Evolutionary conservation across 2,797 vertebrate genomes (phyloP).

Genomic region (Sebastiscus albofasciatus): DNA sequence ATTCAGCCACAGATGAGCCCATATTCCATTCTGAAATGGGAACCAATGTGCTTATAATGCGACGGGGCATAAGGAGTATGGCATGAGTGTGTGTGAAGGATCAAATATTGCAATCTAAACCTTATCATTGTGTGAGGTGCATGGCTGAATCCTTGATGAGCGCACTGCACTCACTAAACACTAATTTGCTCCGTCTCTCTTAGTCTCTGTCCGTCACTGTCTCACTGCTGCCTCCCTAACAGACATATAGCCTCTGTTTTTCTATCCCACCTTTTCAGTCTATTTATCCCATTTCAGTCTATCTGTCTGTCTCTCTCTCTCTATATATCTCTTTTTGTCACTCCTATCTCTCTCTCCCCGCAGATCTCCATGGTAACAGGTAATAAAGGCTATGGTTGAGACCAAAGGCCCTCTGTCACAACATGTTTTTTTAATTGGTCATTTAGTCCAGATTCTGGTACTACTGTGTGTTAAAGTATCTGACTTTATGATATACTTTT

Average conservation of each 20-base stretch:
- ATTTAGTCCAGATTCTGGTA: background rate
- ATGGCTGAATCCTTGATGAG: slow-evolving; percentile 58
- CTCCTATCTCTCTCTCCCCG: background rate
- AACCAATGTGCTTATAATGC: slow-evolving; percentile 48
- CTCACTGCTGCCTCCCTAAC: slow-evolving; percentile 1
- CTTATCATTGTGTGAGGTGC: slow-evolving; percentile 43
- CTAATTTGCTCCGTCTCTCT: slow-evolving; percentile 15
- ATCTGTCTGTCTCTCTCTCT: slow-evolving; percentile 6
- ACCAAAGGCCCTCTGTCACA: background rate
- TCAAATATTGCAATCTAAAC: slow-evolving; percentile 65
- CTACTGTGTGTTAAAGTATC: background rate
- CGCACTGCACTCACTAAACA: slow-evolving; percentile 31
- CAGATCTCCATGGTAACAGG: slow-evolving; percentile 64
- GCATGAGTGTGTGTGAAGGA: slow-evolving; percentile 44
- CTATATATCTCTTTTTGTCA: slow-evolving; percentile 14
- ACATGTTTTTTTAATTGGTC: background rate
- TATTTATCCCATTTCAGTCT: slow-evolving; percentile 20
- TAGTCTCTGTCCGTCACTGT: slow-evolving; percentile 11
- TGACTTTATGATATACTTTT: background rate
- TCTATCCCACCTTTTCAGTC: slow-evolving; percentile 7
- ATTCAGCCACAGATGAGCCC: slow-evolving; percentile 44
- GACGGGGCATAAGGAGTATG: slow-evolving; percentile 11
- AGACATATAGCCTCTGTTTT: slow-evolving; percentile 7
- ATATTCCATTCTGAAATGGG: slow-evolving; percentile 54
- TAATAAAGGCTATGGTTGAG: slow-evolving; percentile 27